Percentiles rank a stretch among this genome's conserved stretches.
phyloP scores from a whole-genome alignment of 2,113 vertebrate species.

The Ceyx melanurus region DNA sequence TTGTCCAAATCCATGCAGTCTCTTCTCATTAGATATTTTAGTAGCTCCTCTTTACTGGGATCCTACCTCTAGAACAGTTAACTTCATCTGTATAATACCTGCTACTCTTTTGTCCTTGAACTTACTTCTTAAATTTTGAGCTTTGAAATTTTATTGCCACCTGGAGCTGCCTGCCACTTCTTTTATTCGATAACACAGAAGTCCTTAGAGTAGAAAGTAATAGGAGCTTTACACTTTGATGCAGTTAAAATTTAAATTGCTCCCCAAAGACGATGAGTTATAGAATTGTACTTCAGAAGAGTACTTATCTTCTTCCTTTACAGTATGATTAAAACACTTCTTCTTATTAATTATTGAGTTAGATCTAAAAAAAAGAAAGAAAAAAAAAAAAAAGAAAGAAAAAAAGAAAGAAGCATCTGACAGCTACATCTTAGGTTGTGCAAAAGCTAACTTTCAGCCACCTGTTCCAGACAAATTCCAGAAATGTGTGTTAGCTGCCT shows the following conservation, averaged over 20 bases:
- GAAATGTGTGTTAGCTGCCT: neutral
- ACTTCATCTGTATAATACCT: neutral
- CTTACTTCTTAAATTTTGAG: constrained; percentile 33
- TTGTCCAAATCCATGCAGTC: neutral
- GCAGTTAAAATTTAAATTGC: constrained; percentile 49
- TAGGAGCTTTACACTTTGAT: neutral
- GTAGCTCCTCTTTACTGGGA: neutral
- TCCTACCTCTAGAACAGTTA: neutral
- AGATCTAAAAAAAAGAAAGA: neutral
- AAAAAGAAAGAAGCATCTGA: neutral
- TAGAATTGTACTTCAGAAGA: constrained; percentile 10
- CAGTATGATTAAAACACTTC: constrained; percentile 1
- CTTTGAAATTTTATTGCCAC: constrained; percentile 54
- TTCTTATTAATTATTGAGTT: neutral
- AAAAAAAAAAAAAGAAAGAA: neutral
- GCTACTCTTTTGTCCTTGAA: constrained; percentile 31
- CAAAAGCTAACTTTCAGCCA: neutral
- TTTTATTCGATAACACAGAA: constrained; percentile 40
- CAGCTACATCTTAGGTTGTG: neutral
- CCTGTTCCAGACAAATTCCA: neutral
- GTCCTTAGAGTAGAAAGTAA: constrained; percentile 21
- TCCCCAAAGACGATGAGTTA: constrained; percentile 17
- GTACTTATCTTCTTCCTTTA: neutral
- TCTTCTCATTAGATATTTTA: neutral
- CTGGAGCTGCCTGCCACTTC: neutral